Percentiles rank a stretch among this genome's conserved stretches.
These are phyloP conservation scores for Polyergus mexicanus DNA, from an alignment of 1,140 invertebrate species.

Conservation along the genomic window DNA sequence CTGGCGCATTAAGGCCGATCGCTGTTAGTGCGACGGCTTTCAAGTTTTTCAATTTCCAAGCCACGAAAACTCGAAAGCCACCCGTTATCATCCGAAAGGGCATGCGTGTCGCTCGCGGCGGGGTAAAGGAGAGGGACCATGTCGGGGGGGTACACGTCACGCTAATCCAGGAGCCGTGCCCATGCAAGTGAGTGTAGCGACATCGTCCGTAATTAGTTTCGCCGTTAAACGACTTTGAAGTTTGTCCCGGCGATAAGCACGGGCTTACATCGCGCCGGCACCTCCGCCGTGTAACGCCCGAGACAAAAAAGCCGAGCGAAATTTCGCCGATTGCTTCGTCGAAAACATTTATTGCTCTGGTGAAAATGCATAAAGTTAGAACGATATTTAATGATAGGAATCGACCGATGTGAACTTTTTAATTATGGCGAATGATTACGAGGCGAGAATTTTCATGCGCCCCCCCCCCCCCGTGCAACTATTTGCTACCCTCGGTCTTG, in stretches of 20 bases:
- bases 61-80: constrained; percentile 66
- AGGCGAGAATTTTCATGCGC: not conserved
- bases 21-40: constrained; percentile 32
- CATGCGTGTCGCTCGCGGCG: constrained; percentile 59
- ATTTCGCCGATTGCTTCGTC: constrained; percentile 48
- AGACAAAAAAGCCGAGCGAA: constrained; percentile 39
- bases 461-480: not conserved
- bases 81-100: constrained; percentile 66
- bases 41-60: constrained; percentile 76
- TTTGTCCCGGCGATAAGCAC: constrained; percentile 77
- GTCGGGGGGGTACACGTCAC: constrained; percentile 74
- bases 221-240: constrained; percentile 80
- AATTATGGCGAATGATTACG: constrained; percentile 43
- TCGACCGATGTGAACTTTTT: constrained; percentile 28
- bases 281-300: constrained; percentile 24
- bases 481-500: not conserved
- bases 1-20: constrained; percentile 49
- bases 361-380: constrained; percentile 27
- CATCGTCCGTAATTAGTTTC: constrained; percentile 81
- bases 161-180: constrained; percentile 76
- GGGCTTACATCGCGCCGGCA: constrained; percentile 17
- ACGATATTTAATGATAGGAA: constrained; percentile 31
- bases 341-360: constrained; percentile 17
- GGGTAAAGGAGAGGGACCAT: constrained; percentile 48
- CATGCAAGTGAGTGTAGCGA: constrained; percentile 64